Evolutionary conservation across 2,113 vertebrate species (phyloP), one percentile per base, ranked within the genome.

Genomic region (Channa argus): DNA sequence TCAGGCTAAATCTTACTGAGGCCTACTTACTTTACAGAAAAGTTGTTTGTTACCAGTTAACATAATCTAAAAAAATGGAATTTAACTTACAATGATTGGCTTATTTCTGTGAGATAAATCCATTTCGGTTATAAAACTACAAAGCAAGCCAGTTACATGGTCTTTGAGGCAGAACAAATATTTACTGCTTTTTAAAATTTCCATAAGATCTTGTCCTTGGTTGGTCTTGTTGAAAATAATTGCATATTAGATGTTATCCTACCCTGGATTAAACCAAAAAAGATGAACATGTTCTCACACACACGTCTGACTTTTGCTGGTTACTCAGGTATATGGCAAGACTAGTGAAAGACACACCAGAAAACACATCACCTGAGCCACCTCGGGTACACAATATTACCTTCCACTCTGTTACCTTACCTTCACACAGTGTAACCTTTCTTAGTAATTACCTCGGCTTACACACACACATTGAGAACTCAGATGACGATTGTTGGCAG

Each of bases 351-450:
- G 61, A n/a, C 71, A 89, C 82, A 84, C 87, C 87, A 67, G 66
- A 56, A 65, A 77, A 74, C 70, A 49, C 60, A 84, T 84, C 72
- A 91, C 75, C 74, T 54, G 87, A 91, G 72, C 79, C 80, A 78
- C 86, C 84, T 63, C 69, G 45, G 69, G 65, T 86, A 84, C 87
- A 86, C 80, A 74, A 82, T 88, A 77, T 81, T 86, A 71, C 84
- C 85, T 88, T 91, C 86, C 88, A 86, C 88, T 77, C 80, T 78
- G 86, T 63, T 87, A 86, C 82, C 88, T 77, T 88, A 88, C 78
- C 86, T 79, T 79, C 80, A 84, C 68, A 84, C 79, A 74, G 85
- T 70, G 85, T 79, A 88, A 84, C 83, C 84, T 88, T 63, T 85
- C 84, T 84, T 58, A 74, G 79, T 91, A 90, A 91, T 90, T 90